Evolutionary conservation across 2,888 invertebrate species (phyloP), one percentile per base, ranked within the genome.

Genomic region (Chromoteleia sp.): DNA sequence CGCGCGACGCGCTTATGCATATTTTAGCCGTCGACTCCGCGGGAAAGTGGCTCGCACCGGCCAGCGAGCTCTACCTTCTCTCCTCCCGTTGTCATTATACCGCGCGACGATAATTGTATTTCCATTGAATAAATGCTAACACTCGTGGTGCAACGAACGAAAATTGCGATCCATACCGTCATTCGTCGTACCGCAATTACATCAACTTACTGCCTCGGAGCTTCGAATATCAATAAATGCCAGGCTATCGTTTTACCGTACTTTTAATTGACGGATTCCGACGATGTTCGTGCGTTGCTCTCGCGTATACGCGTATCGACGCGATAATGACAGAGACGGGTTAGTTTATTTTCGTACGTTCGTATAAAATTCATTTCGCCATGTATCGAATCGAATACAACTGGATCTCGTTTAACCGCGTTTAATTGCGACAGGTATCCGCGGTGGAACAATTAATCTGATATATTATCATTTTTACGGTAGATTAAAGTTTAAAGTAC

Each of bases 51-150:
- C 54, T 39, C 54, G 8, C 17, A 1, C 7, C 8, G 50, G 39
- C 25, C 25, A 25, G 6, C 33, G 4, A 2, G 6, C 33, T 33
- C 33, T 1, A 33, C 29, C n/a, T 2, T 36, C 30, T 29, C 7
- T 30, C 15, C 10, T 30, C 4, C 19, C 52, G 17, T 50, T 54
- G 21, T 14, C 21, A 36, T 36, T 50, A 50, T 25, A 30, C 8
- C 41, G 30, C n/a, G 19, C 19, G 36, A 65, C 29, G n/a, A 19
- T 33, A 56, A 68, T 68, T 68, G 45, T 45, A 45, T 56, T 56
- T 39, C 52, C 67, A 41, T 54, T 67, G 54, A 67, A 67, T 54
- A 67, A 67, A 63, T 21, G 33, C 63, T 25, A 17, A 12, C 25
- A 43, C 25, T 43, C 58, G 33, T 5, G 59, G 41, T 5, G 59